Base-by-base conservation (phyloP, 2,888 invertebrate genomes). In the Ichneumon xanthorius region DNA sequence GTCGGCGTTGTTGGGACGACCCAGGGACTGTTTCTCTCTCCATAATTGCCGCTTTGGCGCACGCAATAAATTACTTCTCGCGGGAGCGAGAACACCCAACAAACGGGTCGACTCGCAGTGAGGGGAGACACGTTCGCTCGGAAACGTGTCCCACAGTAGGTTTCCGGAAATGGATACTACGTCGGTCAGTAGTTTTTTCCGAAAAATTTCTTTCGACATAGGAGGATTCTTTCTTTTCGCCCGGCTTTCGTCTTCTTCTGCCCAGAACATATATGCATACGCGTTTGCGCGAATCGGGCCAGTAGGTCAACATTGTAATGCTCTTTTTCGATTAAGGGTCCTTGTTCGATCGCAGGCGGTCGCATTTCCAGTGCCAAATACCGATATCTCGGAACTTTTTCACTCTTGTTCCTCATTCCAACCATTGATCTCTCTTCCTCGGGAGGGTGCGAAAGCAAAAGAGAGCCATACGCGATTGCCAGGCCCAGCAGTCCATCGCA, bases 11-110 rank as follows among this genome's bases (percentile, higher is more conserved):
- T 71, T 50, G 58, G 58, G 82, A 79, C 85, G 75, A 84, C 55
- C 45, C 79, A 71, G 78, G 45, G 79, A 85, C 82, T 71, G 82
- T 85, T 82, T 85, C 85, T 82, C 81, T 79, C 84, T 72, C 72
- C 84, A 71, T 85, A 85, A 85, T 85, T 85, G 85, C 85, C 79
- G 82, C 82, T 82, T 82, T 79, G 85, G 82, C 79, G 79, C 75
- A 79, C 85, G 85, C 85, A 85, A 85, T 85, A 82, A 85, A 85
- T 85, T 85, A 82, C 82, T 76, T 76, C 82, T 82, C 82, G 61
- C 71, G 75, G 48, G 48, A 75, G 61, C 82, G 63, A 82, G 85
- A 79, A 63, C 63, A n/a, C 71, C 79, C 79, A 76, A 79, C 75
- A 14, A 5, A 48, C 79, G 82, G 50, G 79, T 77, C 83, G 79